phyloP scores from a whole-genome alignment of 1,140 invertebrate species.

The Papilio xuthus region DNA sequence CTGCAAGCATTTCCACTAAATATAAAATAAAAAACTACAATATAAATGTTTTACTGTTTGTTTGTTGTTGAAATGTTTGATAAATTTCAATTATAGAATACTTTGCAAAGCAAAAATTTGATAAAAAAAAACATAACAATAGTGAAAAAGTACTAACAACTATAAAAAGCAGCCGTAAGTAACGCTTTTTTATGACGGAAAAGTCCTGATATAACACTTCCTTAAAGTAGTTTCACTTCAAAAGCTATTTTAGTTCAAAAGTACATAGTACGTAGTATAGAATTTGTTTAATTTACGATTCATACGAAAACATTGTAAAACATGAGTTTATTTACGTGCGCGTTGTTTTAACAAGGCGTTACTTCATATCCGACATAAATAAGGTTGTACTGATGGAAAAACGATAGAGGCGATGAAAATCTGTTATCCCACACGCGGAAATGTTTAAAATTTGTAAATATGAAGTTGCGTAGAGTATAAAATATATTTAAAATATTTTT shows the following conservation, averaged over 20 bases:
- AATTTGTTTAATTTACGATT: conserved; percentile 17
- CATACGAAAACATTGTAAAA: conserved; percentile 18
- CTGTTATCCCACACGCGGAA: conserved; percentile 18
- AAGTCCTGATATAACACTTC: no score
- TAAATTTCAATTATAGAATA: no score
- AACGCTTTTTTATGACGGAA: no score
- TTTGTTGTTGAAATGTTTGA: no score
- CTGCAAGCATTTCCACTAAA: neutral
- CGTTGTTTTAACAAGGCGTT: conserved; percentile 26
- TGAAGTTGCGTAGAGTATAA: neutral
- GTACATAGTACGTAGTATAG: neutral
- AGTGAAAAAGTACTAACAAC: no score
- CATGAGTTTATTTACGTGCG: conserved; percentile 14
- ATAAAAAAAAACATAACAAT: no score
- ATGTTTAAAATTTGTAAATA: neutral
- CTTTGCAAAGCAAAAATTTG: no score
- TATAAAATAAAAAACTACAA: no score
- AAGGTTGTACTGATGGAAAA: conserved; percentile 24
- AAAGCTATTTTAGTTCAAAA: neutral
- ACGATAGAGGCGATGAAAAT: conserved; percentile 21
- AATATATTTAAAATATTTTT: neutral
- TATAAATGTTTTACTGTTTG: no score
- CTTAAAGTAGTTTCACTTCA: no score
- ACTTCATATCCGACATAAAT: conserved; percentile 33
- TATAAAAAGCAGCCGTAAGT: no score